phyloP scores from a whole-genome alignment of 2,888 invertebrate species.

The Pasiphila rectangulata region DNA sequence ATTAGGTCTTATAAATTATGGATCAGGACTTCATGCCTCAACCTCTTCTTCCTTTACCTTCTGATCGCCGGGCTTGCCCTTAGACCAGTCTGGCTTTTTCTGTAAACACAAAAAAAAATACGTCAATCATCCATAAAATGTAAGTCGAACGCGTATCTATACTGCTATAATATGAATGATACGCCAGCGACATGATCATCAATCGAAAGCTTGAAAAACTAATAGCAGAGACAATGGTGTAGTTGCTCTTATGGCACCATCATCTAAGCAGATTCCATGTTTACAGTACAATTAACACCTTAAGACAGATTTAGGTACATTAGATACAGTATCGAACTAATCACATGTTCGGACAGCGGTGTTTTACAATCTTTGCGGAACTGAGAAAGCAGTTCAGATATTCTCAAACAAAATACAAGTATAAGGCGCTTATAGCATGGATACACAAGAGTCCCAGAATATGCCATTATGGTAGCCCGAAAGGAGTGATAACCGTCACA shows the following conservation, averaged over 20 bases:
- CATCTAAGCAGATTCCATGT: no score
- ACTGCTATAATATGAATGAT: slow-evolving; percentile 36
- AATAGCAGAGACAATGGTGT: slow-evolving; percentile 19
- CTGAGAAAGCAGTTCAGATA: slow-evolving; percentile 10
- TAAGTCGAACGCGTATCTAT: slow-evolving; percentile 33
- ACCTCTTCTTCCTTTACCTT: slow-evolving; percentile 91
- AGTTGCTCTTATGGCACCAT: slow-evolving; percentile 21
- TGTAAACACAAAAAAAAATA: slow-evolving; percentile 76
- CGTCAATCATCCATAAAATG: slow-evolving; percentile 6
- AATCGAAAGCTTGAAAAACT: slow-evolving; percentile 10
- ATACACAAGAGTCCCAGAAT: slow-evolving; percentile 1
- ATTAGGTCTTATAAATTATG: slow-evolving; percentile 62
- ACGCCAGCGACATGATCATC: slow-evolving; percentile 28
- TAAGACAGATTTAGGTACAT: slow-evolving; percentile 11
- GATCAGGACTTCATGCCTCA: slow-evolving; percentile 87
- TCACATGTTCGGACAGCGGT: neutral
- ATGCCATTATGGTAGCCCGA: neutral
- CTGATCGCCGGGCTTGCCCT: slow-evolving; percentile 93
- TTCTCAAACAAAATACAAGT: slow-evolving; percentile 11
- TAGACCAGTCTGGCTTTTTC: slow-evolving; percentile 98
- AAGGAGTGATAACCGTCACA: no score
- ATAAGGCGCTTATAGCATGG: slow-evolving; percentile 2
- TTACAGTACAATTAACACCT: slow-evolving; percentile 20
- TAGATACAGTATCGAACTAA: slow-evolving; percentile 9
- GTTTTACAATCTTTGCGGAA: slow-evolving; percentile 1